phyloP scores from a whole-genome alignment of 2,888 invertebrate genomes.

The Andrena praecox region DNA sequence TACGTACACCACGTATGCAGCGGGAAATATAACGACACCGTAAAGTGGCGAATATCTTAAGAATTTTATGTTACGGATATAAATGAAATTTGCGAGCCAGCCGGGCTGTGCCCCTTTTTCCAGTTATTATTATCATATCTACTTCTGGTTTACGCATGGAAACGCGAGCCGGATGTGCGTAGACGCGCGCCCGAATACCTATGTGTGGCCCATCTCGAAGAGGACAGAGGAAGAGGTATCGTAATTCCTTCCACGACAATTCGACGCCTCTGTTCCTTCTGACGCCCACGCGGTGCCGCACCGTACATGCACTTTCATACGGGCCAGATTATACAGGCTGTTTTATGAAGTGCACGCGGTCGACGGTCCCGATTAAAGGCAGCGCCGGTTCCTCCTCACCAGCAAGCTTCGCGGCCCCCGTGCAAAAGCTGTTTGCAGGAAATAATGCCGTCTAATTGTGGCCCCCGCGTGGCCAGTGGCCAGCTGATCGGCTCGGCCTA shows the following conservation, averaged over 20 bases:
- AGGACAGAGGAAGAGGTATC: conserved; percentile 25
- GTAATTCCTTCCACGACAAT: conserved; percentile 69
- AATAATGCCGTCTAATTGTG: neutral
- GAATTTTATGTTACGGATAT: conserved; percentile 43
- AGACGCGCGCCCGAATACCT: conserved; percentile 27
- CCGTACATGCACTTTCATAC: conserved; percentile 45
- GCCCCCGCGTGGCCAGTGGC: neutral
- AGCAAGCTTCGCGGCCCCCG: neutral
- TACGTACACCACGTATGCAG: no score
- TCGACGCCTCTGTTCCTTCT: conserved; percentile 69
- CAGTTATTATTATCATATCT: conserved; percentile 59
- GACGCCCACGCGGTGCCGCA: conserved; percentile 57
- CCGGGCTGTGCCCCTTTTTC: conserved; percentile 27
- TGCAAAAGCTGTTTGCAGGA: conserved; percentile 11
- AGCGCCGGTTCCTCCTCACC: neutral
- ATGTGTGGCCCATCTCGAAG: conserved; percentile 41
- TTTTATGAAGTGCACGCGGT: conserved; percentile 7
- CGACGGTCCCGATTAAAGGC: neutral
- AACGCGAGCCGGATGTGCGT: conserved; percentile 43
- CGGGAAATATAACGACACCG: neutral
- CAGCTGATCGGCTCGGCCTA: conserved; percentile 3
- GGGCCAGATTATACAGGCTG: conserved; percentile 21
- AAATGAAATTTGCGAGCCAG: conserved; percentile 52
- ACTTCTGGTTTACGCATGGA: conserved; percentile 49
- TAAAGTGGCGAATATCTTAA: conserved; percentile 31